These are phyloP conservation scores for Naso thynnoides DNA, from an alignment of 2,797 vertebrate species.

Conservation along the genomic window DNA sequence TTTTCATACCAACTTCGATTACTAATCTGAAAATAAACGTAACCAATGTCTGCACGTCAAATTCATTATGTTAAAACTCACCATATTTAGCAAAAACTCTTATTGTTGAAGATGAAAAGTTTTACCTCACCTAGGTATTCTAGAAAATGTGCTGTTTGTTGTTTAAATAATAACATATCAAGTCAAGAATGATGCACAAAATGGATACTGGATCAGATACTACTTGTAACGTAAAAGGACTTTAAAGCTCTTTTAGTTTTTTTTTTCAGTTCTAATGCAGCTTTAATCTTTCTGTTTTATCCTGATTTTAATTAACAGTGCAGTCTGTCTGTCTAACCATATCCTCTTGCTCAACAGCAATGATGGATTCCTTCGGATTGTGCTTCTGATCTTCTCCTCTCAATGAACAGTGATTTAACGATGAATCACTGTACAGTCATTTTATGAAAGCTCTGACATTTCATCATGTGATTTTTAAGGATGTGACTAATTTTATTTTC, in stretches of 20 bases:
- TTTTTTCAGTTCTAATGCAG: background rate
- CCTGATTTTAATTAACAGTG: background rate
- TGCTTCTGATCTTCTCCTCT: background rate
- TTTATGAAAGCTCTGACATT: slow-evolving; percentile 29
- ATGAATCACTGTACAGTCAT: background rate
- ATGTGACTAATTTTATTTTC: background rate
- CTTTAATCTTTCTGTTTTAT: background rate
- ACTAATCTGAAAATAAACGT: background rate
- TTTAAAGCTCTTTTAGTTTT: no score
- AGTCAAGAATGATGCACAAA: no score
- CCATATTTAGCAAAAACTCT: background rate
- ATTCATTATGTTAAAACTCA: background rate
- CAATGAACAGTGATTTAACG: background rate
- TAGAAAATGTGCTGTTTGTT: no score
- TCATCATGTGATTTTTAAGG: no score
- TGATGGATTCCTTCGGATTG: background rate
- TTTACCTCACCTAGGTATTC: no score
- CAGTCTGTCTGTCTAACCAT: background rate
- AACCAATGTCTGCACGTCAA: background rate
- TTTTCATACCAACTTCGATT: background rate
- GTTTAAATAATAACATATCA: no score
- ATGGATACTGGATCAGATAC: no score
- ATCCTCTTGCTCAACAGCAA: background rate
- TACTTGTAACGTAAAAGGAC: no score
- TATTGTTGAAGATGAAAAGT: no score